Base-by-base conservation (phyloP, 2,113 vertebrate genomes). In the Aegotheles bennettii region DNA sequence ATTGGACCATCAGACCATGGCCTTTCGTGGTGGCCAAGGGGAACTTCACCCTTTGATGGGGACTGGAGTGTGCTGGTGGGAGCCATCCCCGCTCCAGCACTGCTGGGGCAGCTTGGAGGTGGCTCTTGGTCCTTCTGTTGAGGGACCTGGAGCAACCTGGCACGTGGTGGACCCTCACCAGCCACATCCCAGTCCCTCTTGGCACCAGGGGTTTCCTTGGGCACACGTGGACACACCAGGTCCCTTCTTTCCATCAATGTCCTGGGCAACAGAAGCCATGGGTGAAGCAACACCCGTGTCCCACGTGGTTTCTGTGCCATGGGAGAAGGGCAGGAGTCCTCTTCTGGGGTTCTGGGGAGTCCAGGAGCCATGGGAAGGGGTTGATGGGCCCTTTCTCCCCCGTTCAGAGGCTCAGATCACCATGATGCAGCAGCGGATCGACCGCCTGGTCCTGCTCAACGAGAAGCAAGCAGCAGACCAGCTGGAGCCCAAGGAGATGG, bases 391-490 rank as follows among this genome's bases (percentile, higher is more conserved):
- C 13, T 69, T 45, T 42, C 17, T 67, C 1, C 0, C 24, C 35
- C 48, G 3, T n/a, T 11, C 91, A 99, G 99, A 99, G 25, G 98
- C 98, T 1, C 98, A 98, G 60, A 98, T 99, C 59, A 97, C 95
- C 43, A 81, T 98, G 93, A 95, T 99, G 97, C 98, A 99, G 94
- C 98, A 99, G 61, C 97, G 96, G 16, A 97, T 99, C 2, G 98
- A 99, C 59, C 98, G 98, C 83, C 67, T 99, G 36, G 84, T 98
- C 79, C 96, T 98, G 80, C 98, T 99, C 25, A 98, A 96, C 0
- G 96, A 97, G 79, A 98, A 97, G 38, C 98, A 98, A 65, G 97
- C 97, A 0, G 95, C 97, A 4, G 97, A 97, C 18, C 93, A 98
- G 8, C 91, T 97, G 56, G 96, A 98, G 36, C 95, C 97, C 67